A percentile compares a stretch with the other conserved stretches of the same genome.
These are phyloP conservation scores for Papilio aristodemus DNA, from an alignment of 1,140 invertebrate species.

Conservation along the genomic window DNA sequence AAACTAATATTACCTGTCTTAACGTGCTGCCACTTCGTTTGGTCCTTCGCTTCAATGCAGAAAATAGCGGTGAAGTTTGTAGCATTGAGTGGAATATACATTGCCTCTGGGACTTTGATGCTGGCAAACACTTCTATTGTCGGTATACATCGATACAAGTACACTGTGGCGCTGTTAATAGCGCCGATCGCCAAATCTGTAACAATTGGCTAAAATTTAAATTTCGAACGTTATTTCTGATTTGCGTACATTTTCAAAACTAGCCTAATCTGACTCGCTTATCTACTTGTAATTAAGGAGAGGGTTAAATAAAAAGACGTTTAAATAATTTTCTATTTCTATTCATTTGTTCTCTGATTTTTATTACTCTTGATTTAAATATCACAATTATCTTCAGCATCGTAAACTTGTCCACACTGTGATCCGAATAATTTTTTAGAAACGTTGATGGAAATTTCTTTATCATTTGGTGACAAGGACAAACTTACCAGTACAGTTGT, in stretches of 20 bases:
- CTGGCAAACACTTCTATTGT: constrained; percentile 77
- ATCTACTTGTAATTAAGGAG: no score
- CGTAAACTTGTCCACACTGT: no score
- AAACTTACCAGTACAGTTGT: constrained; percentile 82
- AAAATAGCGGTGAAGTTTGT: constrained; percentile 76
- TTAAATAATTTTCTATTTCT: no score
- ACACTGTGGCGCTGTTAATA: constrained; percentile 79
- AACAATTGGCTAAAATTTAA: constrained; percentile 38
- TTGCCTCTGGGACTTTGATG: constrained; percentile 70
- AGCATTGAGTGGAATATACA: constrained; percentile 76
- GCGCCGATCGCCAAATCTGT: constrained; percentile 84
- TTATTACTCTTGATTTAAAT: no score
- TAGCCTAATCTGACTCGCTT: no score
- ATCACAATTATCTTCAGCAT: no score
- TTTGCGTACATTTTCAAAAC: no score
- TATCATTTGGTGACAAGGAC: no score
- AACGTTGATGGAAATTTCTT: no score
- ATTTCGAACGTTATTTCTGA: neutral
- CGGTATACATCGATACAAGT: constrained; percentile 81
- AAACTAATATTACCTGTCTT: constrained; percentile 42
- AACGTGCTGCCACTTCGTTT: constrained; percentile 43
- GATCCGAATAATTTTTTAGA: no score
- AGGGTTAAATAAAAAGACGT: no score
- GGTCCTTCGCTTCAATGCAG: constrained; percentile 58
- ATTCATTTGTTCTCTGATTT: no score